Base-by-base conservation (phyloP, 1,140 invertebrate species). In the Magallana ariakensis region DNA sequence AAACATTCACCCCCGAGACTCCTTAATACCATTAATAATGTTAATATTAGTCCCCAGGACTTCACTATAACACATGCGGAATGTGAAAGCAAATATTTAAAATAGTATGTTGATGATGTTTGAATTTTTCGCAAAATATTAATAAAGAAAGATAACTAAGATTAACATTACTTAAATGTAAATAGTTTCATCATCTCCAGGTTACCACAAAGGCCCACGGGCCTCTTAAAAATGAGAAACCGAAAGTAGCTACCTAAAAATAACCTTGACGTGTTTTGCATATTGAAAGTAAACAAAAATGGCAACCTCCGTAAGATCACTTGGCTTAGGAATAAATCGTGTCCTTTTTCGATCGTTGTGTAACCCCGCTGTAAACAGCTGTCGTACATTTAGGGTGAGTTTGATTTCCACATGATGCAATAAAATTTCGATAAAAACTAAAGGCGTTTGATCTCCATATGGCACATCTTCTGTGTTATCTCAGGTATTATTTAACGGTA, bases 201-300 rank as follows among this genome's bases (percentile, higher is more conserved):
- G 19, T 16, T 19, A 16, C 19, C 60, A 15, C 19, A 46, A 46
- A 46, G 33, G 33, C 33, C 33, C 33, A 46, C 3, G 5, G 33
- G 33, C 33, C 33, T 46, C 33, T 46, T 4, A 46, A 2, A 33
- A 5, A 7, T 1, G 22, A n/a, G n/a, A 75, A 75, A 75, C 0
- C 22, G 66, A 75, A 75, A 75, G 66, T 75, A 75, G 66, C 22
- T 75, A n/a, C 58, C 66, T 75, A 75, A 75, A 75, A 75, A 46
- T 75, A 75, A 75, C 22, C 7, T 13, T 75, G 66, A 75, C 66
- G 26, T 75, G 7, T 26, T 22, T 26, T 26, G 22, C 33, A 26
- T 26, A 75, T 26, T 26, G 66, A 75, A 75, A 75, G 66, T 75
- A 75, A 75, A 75, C 66, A 75, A 75, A 33, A 26, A 75, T 75